These are phyloP conservation scores for Anorthoa munda DNA, from an alignment of 2,888 invertebrate genomes.

Conservation along the genomic window DNA sequence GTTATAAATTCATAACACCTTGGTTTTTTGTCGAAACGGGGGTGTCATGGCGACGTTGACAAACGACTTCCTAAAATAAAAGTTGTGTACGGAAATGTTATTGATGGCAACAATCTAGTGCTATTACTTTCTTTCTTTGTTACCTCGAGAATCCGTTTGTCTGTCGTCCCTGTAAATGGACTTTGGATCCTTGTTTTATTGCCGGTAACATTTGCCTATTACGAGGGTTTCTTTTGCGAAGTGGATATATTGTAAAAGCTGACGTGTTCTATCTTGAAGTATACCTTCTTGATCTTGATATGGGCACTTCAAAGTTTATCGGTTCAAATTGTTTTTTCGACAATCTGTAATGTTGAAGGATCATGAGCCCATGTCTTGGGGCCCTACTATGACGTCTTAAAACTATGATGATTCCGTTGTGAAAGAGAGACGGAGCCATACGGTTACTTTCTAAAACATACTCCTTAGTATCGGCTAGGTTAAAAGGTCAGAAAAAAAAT, in stretches of 20 bases:
- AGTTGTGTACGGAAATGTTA: slow-evolving; percentile 59
- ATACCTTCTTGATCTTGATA: slow-evolving; percentile 21
- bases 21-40: slow-evolving; percentile 47
- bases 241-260: slow-evolving; percentile 37
- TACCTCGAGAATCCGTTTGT: slow-evolving; percentile 45
- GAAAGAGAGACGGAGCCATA: no score
- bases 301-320: neutral
- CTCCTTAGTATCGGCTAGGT: no score
- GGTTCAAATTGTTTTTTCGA: neutral
- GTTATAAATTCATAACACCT: slow-evolving; percentile 66
- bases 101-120: slow-evolving; percentile 59
- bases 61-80: slow-evolving; percentile 64
- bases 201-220: slow-evolving; percentile 47
- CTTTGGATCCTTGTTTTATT: slow-evolving; percentile 64
- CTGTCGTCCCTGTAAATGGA: slow-evolving; percentile 48
- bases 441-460: no score
- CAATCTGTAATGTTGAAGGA: neutral
- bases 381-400: no score
- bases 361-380: neutral
- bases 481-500: no score
- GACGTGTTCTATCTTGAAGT: slow-evolving; percentile 28
- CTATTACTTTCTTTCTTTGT: slow-evolving; percentile 57
- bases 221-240: slow-evolving; percentile 36
- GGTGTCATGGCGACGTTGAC: slow-evolving; percentile 59
- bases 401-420: no score